phyloP scores from a whole-genome alignment of 2,888 invertebrate genomes.

The Myopa testacea region DNA sequence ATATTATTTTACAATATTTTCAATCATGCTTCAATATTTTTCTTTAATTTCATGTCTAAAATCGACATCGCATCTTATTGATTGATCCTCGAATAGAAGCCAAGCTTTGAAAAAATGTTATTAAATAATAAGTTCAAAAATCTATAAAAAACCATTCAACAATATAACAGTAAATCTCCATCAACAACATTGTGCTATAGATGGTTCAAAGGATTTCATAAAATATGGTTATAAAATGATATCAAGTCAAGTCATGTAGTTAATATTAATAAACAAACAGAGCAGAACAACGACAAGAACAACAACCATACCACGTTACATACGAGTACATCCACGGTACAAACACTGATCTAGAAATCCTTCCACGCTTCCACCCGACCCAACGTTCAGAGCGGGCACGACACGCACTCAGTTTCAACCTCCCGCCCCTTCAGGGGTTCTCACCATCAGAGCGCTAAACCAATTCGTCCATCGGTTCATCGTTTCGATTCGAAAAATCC shows the following conservation, averaged over 20 bases:
- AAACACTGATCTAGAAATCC: no score
- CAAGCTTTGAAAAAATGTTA: not conserved
- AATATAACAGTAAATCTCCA: not conserved
- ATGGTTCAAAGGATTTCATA: not conserved
- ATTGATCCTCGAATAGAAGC: not conserved
- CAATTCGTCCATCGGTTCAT: not conserved
- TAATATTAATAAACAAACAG: not conserved
- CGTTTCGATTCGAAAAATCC: slow-evolving; percentile 13
- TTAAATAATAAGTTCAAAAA: not conserved
- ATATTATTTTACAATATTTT: not conserved
- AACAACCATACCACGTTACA: not conserved
- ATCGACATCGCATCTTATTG: not conserved
- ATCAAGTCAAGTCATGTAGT: not conserved
- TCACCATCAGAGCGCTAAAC: not conserved
- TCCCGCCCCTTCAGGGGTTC: slow-evolving; percentile 11
- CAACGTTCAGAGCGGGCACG: no score
- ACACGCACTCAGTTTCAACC: not conserved
- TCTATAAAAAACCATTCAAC: not conserved
- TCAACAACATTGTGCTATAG: not conserved
- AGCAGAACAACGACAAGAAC: not conserved
- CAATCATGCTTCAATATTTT: not conserved
- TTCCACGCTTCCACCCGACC: no score
- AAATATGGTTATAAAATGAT: not conserved
- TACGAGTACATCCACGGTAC: not conserved
- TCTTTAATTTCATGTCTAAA: no score